These are phyloP conservation scores for Enteromius fasciolatus DNA, from an alignment of 2,797 vertebrate genomes.

Conservation along the genomic window DNA sequence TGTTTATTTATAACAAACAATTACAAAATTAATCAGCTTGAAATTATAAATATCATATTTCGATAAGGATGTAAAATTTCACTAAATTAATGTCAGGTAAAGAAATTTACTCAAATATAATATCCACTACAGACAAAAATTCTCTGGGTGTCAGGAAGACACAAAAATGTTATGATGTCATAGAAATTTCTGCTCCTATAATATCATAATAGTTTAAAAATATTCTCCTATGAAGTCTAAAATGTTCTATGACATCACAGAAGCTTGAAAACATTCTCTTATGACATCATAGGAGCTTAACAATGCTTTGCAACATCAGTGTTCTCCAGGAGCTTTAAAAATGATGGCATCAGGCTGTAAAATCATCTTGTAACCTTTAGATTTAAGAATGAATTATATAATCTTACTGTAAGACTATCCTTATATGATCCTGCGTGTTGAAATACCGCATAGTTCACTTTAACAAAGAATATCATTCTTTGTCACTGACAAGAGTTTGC, in stretches of 20 bases:
- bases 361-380: neutral
- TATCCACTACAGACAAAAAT: neutral
- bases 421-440: neutral
- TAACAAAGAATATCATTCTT: slow-evolving; percentile 12
- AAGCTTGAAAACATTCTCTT: neutral
- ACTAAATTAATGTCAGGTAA: neutral
- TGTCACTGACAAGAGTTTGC: slow-evolving; percentile 17
- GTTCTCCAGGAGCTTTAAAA: neutral
- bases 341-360: neutral
- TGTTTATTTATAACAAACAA: neutral
- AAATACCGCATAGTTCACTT: neutral
- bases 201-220: neutral
- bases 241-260: neutral
- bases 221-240: neutral
- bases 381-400: slow-evolving; percentile 9
- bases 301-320: neutral
- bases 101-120: neutral
- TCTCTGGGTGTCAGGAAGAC: neutral
- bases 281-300: neutral
- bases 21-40: neutral
- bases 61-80: neutral
- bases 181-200: neutral
- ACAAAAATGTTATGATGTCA: neutral
- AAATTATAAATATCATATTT: neutral
- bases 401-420: neutral